These are phyloP conservation scores for Periophthalmodon schlosseri DNA, from an alignment of 2,113 vertebrate species.

Conservation along the genomic window DNA sequence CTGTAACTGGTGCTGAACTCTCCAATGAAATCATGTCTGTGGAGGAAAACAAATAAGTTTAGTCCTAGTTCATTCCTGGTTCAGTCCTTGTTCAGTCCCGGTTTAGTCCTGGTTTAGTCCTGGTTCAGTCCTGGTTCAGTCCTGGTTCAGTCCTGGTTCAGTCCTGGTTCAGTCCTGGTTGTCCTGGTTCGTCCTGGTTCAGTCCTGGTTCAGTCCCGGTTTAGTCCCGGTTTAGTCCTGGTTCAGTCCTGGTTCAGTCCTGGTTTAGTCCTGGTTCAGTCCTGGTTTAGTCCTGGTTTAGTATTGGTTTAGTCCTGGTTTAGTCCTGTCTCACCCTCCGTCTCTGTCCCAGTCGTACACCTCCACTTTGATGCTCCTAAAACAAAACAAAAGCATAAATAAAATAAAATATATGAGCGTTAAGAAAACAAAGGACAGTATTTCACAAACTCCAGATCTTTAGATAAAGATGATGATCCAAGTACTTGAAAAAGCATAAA, in stretches of 20 bases:
- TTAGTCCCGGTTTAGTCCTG: neutral
- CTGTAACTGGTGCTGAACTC: constrained; percentile 98
- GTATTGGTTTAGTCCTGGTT: neutral
- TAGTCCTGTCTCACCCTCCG: constrained; percentile 74
- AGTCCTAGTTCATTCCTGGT: neutral
- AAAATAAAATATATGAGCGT: too few relatives aligned
- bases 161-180: neutral
- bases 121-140: neutral
- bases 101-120: neutral
- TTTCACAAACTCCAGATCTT: too few relatives aligned
- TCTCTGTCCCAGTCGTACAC: constrained; percentile 97
- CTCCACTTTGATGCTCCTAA: constrained; percentile 92
- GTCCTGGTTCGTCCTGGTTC: neutral
- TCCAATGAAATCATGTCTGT: constrained; percentile 96
- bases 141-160: neutral
- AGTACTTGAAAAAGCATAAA: too few relatives aligned
- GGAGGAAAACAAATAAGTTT: constrained; percentile 4
- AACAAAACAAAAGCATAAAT: neutral
- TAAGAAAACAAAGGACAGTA: too few relatives aligned
- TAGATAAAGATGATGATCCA: too few relatives aligned
- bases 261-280: neutral
- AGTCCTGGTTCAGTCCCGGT: neutral
- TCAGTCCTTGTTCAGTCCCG: neutral
- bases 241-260: neutral
- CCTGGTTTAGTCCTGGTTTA: neutral